Percentiles rank a stretch among this genome's conserved stretches.
Conservation (phyloP, 1,140 invertebrate species). For the Pollicipes pollicipes region DNA sequence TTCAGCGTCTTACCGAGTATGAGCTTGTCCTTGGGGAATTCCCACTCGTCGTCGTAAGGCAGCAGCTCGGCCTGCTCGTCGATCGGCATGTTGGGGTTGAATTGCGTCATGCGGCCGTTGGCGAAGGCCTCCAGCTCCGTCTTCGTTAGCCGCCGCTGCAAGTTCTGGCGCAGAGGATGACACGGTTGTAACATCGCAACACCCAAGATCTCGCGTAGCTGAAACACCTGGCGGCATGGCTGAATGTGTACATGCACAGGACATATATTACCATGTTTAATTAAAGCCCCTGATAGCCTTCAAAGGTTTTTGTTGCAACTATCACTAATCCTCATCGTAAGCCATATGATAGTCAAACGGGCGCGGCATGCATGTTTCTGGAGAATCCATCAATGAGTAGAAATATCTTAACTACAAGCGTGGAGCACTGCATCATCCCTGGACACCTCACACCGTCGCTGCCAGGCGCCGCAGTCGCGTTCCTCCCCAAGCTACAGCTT, state of each 20-base stretch:
- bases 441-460: too few species aligned
- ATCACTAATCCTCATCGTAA: neutral
- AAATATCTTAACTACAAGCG: too few species aligned
- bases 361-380: too few species aligned
- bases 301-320: too few species aligned
- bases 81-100: conserved; percentile 72
- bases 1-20: conserved; percentile 11
- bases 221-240: neutral
- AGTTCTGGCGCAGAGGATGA: conserved; percentile 5
- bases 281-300: neutral
- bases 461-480: too few species aligned
- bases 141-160: conserved; percentile 10
- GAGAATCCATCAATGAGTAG: too few species aligned
- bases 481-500: conserved; percentile 49
- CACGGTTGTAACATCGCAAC: too few species aligned
- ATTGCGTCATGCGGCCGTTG: conserved; percentile 52
- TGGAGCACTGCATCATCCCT: too few species aligned
- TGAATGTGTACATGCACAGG: neutral
- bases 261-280: neutral
- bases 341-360: conserved; percentile 8
- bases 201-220: too few species aligned
- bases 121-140: conserved; percentile 39
- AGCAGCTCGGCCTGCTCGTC: conserved; percentile 81
- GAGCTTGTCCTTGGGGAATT: conserved; percentile 13
- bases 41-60: conserved; percentile 52